Evolutionary conservation across 2,113 vertebrate genomes (phyloP), one percentile per base, ranked within the genome.

Genomic region (Sigmodon hispidus): DNA sequence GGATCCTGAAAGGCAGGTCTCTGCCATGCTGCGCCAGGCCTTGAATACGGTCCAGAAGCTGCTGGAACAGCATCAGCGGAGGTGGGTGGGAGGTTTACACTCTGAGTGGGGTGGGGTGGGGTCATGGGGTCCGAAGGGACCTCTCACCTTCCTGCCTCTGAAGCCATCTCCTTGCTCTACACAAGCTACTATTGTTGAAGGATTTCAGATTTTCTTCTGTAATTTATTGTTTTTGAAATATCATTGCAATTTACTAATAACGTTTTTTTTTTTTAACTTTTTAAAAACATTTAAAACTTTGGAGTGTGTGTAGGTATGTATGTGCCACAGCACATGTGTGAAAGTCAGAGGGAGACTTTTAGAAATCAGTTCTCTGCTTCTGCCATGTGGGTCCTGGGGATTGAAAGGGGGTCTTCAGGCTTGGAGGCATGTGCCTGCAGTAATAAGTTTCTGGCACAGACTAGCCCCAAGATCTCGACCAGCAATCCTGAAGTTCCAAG

Each of bases 11-110:
- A 90, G 98, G 81, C 98, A 96, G 2, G 7, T 98, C 24, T 98
- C 98, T 0, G n/a, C 93, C 5, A 45, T 97, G 52, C 95, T 98
- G 89, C 93, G 6, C 87, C 97, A 96, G 13, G 98, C 98, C 67
- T 95, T 98, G 97, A 97, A 91, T 92, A 97, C 90, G 93, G 69
- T 96, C 45, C 95, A 73, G 55, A 88, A 94, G 2, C 31, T 98
- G 1, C 96, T 98, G 97, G 96, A 97, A 34, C 69, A 86, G 16
- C 96, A 97, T 8, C 96, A 96, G 89, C 97, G 98, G 96, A 97
- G 97, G 98, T 98, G 90, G 96, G 97, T 85, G 5, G 22, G 63
- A 0, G 11, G 59, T 45, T 15, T 0, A 0, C 0, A 48, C 31
- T 0, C 19, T 31, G 7, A 0, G 2, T 0, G 24, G 4, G 2